Conservation (phyloP, 2,797 vertebrate genomes). For the Cirrhinus molitorella region DNA sequence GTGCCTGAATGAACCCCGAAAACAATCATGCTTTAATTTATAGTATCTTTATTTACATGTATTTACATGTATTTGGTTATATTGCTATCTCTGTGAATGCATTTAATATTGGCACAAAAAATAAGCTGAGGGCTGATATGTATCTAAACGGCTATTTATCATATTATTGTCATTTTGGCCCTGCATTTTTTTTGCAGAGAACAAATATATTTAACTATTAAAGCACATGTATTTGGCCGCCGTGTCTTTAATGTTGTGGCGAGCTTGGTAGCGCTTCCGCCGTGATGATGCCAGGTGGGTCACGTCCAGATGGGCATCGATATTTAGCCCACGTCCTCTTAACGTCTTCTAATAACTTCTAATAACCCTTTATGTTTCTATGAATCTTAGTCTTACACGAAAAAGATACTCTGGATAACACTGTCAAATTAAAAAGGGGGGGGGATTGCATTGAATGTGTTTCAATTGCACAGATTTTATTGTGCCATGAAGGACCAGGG, state of each 20-base stretch:
- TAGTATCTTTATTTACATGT: neutral
- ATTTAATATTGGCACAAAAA: slow-evolving; percentile 53
- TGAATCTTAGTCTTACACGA: slow-evolving; percentile 67
- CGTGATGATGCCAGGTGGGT: slow-evolving; percentile 34
- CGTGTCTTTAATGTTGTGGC: slow-evolving; percentile 59
- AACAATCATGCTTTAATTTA: slow-evolving; percentile 44
- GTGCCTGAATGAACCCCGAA: slow-evolving; percentile 63
- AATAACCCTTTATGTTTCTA: slow-evolving; percentile 27
- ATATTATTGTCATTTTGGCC: slow-evolving; percentile 49
- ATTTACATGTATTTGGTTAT: slow-evolving; percentile 61
- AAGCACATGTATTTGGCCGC: slow-evolving; percentile 73
- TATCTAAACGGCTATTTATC: slow-evolving; percentile 51
- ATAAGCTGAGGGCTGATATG: slow-evolving; percentile 52
- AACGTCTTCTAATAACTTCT: slow-evolving; percentile 45
- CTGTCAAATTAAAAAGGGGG: slow-evolving; percentile 41
- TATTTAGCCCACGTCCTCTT: slow-evolving; percentile 19
- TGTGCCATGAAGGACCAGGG: slow-evolving; percentile 55
- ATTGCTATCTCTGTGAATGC: slow-evolving; percentile 62
- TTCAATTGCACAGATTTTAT: slow-evolving; percentile 55
- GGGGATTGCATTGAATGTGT: slow-evolving; percentile 50
- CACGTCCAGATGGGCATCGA: slow-evolving; percentile 13
- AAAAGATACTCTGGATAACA: slow-evolving; percentile 33
- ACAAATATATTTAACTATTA: slow-evolving; percentile 77
- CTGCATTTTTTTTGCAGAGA: slow-evolving; percentile 69
- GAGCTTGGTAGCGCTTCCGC: slow-evolving; percentile 42